phyloP scores from a whole-genome alignment of 2,888 invertebrate genomes.

The Tetranychus piercei region DNA sequence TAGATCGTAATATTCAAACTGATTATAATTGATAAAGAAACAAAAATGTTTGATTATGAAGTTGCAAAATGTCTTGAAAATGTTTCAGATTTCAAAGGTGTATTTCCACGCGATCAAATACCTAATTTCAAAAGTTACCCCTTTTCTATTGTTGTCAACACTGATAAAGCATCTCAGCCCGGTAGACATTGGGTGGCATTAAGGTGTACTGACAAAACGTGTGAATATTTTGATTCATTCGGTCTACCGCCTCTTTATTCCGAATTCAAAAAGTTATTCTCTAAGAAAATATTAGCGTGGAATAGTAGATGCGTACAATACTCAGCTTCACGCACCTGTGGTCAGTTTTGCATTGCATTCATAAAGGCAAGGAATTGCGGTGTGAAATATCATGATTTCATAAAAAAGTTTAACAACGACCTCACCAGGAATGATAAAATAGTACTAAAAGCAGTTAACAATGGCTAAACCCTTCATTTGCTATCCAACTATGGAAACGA shows the following conservation, averaged over 20 bases:
- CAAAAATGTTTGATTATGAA: background rate
- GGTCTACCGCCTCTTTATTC: constrained; percentile 14
- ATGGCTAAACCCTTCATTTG: no score
- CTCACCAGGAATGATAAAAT: no score
- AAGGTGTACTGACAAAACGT: background rate
- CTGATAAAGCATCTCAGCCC: background rate
- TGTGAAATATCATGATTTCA: background rate
- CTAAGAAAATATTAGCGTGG: no score
- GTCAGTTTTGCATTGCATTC: no score
- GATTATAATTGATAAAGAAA: constrained; percentile 3
- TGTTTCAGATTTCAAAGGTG: constrained; percentile 2
- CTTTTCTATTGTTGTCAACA: background rate
- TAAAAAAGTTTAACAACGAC: background rate
- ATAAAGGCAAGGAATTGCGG: no score
- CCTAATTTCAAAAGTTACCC: background rate
- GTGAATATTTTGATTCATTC: constrained; percentile 18
- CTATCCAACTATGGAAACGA: no score
- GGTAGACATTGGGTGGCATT: constrained; percentile 17
- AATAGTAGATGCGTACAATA: no score
- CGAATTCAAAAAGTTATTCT: background rate
- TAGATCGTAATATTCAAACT: background rate
- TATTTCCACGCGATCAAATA: constrained; percentile 2
- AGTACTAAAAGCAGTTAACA: no score
- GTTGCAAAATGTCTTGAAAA: background rate
- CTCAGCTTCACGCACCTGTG: no score